Evolutionary conservation across 1,140 invertebrate species (phyloP).

Genomic region (Adelges cooleyi): DNA sequence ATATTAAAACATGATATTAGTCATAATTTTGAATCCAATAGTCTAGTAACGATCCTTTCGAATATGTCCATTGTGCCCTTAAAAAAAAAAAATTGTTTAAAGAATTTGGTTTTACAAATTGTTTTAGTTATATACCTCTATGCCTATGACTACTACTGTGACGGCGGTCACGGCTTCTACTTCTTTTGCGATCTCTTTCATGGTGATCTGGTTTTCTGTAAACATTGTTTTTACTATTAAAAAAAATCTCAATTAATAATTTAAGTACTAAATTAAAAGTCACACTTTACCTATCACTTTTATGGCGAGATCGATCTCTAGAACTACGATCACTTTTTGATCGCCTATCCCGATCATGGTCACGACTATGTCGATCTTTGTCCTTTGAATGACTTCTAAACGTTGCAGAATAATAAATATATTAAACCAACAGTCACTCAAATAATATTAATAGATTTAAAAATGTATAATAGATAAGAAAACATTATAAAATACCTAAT

Average conservation of each 20-base stretch:
- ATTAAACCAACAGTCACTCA: no score
- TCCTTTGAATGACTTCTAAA: slow-evolving; percentile 10
- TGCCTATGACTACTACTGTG: slow-evolving; percentile 6
- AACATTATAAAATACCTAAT: neutral
- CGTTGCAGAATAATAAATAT: neutral
- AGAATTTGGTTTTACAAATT: no score
- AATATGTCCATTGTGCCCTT: slow-evolving; percentile 3
- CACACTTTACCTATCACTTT: slow-evolving; percentile 3
- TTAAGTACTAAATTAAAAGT: no score
- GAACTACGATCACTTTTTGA: neutral
- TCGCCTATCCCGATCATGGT: slow-evolving; percentile 3
- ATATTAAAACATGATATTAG: neutral
- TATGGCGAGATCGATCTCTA: slow-evolving; percentile 2
- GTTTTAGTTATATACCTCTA: no score
- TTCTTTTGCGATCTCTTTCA: slow-evolving; percentile 8
- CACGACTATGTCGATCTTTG: slow-evolving; percentile 6
- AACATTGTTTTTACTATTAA: neutral
- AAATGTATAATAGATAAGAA: neutral
- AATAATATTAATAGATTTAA: no score
- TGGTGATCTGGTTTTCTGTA: slow-evolving; percentile 5
- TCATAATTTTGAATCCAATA: neutral
- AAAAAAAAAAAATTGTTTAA: no score
- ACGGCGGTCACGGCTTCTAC: slow-evolving; percentile 6
- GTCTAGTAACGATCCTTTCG: slow-evolving; percentile 2
- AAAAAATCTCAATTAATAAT: no score